These are phyloP conservation scores for Acropternis orthonyx DNA, from an alignment of 2,797 vertebrate species.

Conservation along the genomic window DNA sequence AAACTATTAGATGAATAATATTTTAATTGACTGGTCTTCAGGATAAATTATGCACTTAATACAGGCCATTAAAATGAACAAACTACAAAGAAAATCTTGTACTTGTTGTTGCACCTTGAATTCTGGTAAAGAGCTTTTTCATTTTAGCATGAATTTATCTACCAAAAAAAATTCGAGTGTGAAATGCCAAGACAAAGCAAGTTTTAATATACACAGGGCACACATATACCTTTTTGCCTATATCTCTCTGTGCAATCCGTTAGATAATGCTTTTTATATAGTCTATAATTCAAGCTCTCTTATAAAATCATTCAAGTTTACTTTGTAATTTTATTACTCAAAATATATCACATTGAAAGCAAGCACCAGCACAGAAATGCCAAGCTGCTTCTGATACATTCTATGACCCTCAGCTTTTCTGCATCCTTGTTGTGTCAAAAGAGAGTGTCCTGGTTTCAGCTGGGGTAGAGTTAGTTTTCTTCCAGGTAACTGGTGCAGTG, in stretches of 20 bases:
- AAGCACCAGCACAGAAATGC: not conserved
- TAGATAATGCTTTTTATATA: not conserved
- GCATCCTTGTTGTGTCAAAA: not conserved
- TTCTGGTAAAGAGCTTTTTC: not conserved
- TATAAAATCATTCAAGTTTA: not conserved
- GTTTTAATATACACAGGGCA: not conserved
- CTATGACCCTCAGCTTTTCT: not conserved
- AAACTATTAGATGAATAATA: not conserved
- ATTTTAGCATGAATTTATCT: not conserved
- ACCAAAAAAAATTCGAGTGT: not conserved
- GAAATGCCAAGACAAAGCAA: not conserved
- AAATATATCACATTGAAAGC: not conserved
- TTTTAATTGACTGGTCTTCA: not conserved
- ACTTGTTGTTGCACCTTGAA: not conserved
- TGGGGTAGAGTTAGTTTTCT: not conserved
- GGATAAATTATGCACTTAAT: not conserved
- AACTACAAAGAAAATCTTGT: not conserved
- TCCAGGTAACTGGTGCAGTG: not conserved
- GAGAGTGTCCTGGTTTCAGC: not conserved
- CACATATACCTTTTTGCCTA: not conserved
- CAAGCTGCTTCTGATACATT: fast-evolving
- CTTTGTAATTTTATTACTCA: not conserved
- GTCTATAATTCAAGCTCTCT: not conserved
- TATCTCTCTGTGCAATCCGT: not conserved
- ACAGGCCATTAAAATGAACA: not conserved